These are phyloP conservation scores for Ptychoptera albimana DNA, from an alignment of 2,888 invertebrate genomes.

Conservation along the genomic window DNA sequence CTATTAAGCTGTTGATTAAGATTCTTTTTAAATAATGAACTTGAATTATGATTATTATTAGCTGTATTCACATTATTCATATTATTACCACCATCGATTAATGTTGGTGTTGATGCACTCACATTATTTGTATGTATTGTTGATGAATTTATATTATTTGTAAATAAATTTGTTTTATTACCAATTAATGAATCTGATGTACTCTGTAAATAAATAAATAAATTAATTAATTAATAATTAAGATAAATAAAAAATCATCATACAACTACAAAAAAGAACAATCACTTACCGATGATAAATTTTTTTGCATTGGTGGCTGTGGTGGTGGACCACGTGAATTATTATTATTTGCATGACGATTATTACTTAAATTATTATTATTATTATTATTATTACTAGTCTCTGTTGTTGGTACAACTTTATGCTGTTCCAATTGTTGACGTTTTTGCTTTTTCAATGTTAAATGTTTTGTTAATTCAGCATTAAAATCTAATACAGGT, in stretches of 20 bases:
- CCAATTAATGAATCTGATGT: slow-evolving; percentile 43
- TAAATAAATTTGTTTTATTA: slow-evolving; percentile 27
- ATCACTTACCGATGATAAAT: slow-evolving; percentile 40
- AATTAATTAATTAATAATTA: neutral
- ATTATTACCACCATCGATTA: slow-evolving; percentile 22
- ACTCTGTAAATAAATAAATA: slow-evolving; percentile 30
- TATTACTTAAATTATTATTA: no score
- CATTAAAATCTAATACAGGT: slow-evolving; percentile 23
- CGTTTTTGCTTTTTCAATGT: slow-evolving; percentile 29
- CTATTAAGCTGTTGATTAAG: neutral
- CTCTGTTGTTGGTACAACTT: slow-evolving; percentile 24
- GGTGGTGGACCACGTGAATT: slow-evolving; percentile 59
- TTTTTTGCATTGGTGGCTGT: slow-evolving; percentile 54
- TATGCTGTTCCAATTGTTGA: slow-evolving; percentile 12
- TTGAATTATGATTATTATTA: neutral
- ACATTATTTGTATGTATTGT: slow-evolving; percentile 12
- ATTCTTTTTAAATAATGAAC: slow-evolving; percentile 1
- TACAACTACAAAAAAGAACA: neutral
- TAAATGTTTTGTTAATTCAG: slow-evolving; percentile 29
- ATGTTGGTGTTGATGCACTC: slow-evolving; percentile 24
- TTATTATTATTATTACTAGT: slow-evolving; percentile 28
- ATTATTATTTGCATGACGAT: no score
- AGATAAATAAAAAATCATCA: no score
- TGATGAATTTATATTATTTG: slow-evolving; percentile 20
- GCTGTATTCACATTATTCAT: neutral